A percentile compares a stretch with the other conserved stretches of the same genome.
Evolutionary conservation across 2,113 vertebrate genomes (phyloP).

Genomic region (Oncorhynchus clarkii): DNA sequence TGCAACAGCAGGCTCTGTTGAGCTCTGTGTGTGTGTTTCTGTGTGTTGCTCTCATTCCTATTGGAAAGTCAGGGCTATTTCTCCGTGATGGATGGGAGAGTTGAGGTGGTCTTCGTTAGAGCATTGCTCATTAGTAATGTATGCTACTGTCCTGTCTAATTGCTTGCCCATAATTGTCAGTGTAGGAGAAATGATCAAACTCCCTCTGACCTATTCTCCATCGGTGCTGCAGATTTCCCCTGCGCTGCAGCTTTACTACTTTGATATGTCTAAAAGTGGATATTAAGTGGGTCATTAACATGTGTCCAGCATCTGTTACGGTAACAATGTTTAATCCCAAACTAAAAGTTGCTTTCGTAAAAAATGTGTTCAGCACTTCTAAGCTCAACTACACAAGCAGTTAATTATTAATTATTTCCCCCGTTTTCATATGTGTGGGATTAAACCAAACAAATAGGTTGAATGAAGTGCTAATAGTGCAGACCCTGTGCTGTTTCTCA

Average conservation of each 20-base stretch:
- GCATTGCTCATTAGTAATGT: constrained; percentile 62
- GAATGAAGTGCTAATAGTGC: too few species aligned
- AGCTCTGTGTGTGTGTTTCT: constrained; percentile 13
- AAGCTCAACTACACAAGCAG: too few species aligned
- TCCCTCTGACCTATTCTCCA: constrained; percentile 37
- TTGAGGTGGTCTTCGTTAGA: constrained; percentile 51
- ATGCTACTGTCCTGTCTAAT: constrained; percentile 60
- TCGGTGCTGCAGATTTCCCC: constrained; percentile 29
- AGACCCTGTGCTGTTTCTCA: not conserved
- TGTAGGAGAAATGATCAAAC: constrained; percentile 44
- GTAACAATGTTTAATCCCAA: not conserved
- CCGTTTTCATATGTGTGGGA: too few species aligned
- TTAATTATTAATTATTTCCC: too few species aligned
- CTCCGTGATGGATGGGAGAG: constrained; percentile 58
- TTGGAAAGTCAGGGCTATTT: constrained; percentile 43
- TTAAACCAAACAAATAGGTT: too few species aligned
- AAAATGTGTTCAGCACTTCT: not conserved
- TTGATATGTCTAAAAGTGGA: not conserved
- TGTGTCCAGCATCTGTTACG: not conserved
- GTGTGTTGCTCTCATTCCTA: constrained; percentile 18
- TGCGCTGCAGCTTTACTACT: not conserved
- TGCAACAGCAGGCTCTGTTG: constrained; percentile 51
- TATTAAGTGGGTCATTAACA: not conserved
- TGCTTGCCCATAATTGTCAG: constrained; percentile 58
- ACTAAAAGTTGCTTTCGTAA: not conserved